Evolutionary conservation across 2,888 invertebrate species (phyloP).

Genomic region (Shargacucullia verbasci): DNA sequence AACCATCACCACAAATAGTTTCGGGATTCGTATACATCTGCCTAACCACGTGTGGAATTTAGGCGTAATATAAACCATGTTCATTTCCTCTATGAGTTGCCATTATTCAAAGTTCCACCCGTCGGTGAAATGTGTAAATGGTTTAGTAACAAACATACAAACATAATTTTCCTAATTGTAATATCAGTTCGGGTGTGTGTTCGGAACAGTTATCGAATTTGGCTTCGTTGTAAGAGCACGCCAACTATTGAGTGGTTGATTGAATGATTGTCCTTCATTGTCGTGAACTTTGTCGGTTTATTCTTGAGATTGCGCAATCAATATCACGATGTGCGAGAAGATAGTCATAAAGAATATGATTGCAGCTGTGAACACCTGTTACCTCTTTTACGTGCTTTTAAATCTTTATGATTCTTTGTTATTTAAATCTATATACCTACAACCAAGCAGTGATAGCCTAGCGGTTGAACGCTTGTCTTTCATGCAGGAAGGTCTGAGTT

Average conservation of each 20-base stretch:
- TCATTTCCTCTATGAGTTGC: slow-evolving; percentile 12
- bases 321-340: slow-evolving; percentile 8
- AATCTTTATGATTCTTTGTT: too few species aligned
- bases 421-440: too few species aligned
- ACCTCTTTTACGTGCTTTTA: neutral
- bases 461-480: too few species aligned
- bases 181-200: slow-evolving; percentile 9
- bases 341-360: neutral
- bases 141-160: slow-evolving; percentile 21
- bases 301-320: slow-evolving; percentile 18
- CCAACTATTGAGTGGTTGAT: slow-evolving; percentile 13
- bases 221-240: neutral
- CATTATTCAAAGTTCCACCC: too few species aligned
- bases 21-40: too few species aligned
- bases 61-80: too few species aligned
- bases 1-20: too few species aligned
- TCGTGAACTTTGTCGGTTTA: slow-evolving; percentile 10
- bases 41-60: too few species aligned
- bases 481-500: too few species aligned
- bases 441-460: too few species aligned
- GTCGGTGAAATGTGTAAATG: slow-evolving; percentile 19
- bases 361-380: neutral
- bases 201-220: neutral
- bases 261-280: slow-evolving; percentile 31
- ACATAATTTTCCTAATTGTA: slow-evolving; percentile 13